phyloP scores from a whole-genome alignment of 2,113 vertebrate species.

The Vidua macroura region DNA sequence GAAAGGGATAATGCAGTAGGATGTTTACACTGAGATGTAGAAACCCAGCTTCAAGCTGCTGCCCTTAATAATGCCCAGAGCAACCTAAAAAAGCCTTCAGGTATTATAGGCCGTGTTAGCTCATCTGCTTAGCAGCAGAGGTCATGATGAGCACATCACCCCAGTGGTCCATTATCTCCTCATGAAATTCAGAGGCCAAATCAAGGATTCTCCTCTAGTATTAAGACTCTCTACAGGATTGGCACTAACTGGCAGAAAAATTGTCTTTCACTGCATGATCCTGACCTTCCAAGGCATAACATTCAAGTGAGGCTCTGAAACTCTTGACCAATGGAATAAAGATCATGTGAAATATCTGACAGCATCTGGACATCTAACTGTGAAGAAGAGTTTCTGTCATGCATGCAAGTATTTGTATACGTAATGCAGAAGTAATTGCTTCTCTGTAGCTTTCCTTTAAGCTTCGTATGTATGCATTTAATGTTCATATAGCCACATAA shows the following conservation, averaged over 20 bases:
- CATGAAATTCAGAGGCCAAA: constrained; percentile 56
- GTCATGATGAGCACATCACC: constrained; percentile 42
- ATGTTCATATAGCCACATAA: neutral
- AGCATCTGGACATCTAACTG: neutral
- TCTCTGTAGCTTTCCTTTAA: neutral
- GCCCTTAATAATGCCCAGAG: neutral
- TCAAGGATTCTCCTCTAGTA: constrained; percentile 49
- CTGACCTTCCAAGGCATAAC: constrained; percentile 24
- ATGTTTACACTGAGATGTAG: neutral
- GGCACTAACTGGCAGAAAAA: constrained; percentile 41
- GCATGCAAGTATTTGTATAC: neutral
- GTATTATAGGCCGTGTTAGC: neutral
- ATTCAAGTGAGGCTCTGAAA: neutral
- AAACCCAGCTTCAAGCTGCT: neutral
- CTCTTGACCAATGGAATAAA: constrained; percentile 30
- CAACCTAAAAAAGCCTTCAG: constrained; percentile 17
- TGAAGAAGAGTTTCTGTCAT: neutral
- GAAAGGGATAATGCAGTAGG: neutral
- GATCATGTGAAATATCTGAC: constrained; percentile 4
- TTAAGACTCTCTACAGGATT: constrained; percentile 10
- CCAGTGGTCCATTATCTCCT: constrained; percentile 36
- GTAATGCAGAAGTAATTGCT: neutral
- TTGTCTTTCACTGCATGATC: constrained; percentile 43
- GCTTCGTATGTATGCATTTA: neutral
- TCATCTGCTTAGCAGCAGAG: constrained; percentile 52